phyloP scores from a whole-genome alignment of 1,140 invertebrate genomes.

The Drosophila nigrodunni region DNA sequence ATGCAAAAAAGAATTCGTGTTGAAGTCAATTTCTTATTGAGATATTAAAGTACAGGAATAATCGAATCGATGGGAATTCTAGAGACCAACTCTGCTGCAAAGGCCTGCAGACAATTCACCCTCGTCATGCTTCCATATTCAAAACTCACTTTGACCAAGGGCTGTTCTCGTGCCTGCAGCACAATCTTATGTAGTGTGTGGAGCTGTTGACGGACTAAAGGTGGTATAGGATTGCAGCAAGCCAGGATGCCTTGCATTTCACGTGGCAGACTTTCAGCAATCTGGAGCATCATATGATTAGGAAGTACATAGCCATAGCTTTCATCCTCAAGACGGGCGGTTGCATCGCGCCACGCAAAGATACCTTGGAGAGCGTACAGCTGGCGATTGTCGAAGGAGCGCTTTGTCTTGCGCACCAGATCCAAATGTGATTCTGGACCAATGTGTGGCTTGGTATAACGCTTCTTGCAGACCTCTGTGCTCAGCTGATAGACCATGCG shows the following conservation, averaged over 20 bases:
- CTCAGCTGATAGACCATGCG: conserved; percentile 90
- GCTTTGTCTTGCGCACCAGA: conserved; percentile 91
- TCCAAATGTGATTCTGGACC: conserved; percentile 90
- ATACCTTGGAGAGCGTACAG: conserved; percentile 92
- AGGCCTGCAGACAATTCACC: not conserved
- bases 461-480: conserved; percentile 89
- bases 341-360: conserved; percentile 94
- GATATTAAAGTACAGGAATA: conserved; percentile 15
- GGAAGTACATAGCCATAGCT: conserved; percentile 96
- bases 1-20: not conserved
- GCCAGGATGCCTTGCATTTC: conserved; percentile 97
- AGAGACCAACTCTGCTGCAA: conserved; percentile 12
- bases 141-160: conserved; percentile 87
- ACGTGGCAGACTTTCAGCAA: conserved; percentile 95
- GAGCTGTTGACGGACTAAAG: conserved; percentile 92
- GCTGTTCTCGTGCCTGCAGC: conserved; percentile 90
- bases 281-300: conserved; percentile 97
- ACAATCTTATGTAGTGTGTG: conserved; percentile 91
- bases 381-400: conserved; percentile 94
- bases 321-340: conserved; percentile 95
- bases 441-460: conserved; percentile 92
- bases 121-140: conserved; percentile 20
- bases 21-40: conserved; percentile 18
- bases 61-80: conserved; percentile 14
- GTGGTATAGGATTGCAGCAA: conserved; percentile 97